Conservation (phyloP, 2,113 vertebrate genomes). For the Sigmodon hispidus region DNA sequence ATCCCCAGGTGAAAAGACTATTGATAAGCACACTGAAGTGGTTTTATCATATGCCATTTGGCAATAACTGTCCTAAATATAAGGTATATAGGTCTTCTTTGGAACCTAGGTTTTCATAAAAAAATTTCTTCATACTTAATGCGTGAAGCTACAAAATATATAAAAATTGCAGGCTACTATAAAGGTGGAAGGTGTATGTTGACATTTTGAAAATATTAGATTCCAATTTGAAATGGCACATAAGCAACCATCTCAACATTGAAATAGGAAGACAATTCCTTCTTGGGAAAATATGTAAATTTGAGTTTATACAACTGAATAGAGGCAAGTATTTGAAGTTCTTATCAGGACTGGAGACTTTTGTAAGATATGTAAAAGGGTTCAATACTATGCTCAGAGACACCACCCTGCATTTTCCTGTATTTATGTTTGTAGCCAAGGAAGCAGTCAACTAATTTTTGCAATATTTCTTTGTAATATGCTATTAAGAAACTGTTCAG, state of each 20-base stretch:
- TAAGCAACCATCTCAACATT: slow-evolving; percentile 3
- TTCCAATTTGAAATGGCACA: slow-evolving; percentile 34
- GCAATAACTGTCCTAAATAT: neutral
- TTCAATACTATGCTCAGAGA: fast-evolving
- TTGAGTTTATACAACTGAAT: neutral
- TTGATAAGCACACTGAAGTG: neutral
- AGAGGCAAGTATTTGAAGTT: neutral
- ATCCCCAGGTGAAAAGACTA: neutral
- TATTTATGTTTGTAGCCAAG: neutral
- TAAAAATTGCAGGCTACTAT: slow-evolving; percentile 44
- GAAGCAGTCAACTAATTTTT: neutral
- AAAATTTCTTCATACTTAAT: slow-evolving; percentile 30
- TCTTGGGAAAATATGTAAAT: neutral
- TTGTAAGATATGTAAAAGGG: neutral
- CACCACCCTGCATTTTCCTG: neutral
- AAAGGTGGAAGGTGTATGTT: slow-evolving; percentile 39
- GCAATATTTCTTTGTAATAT: neutral
- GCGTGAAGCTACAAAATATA: slow-evolving; percentile 51
- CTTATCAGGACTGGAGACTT: neutral
- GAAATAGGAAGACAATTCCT: neutral
- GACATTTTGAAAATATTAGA: slow-evolving; percentile 68
- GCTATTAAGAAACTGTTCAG: neutral
- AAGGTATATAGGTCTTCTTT: neutral
- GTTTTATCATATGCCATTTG: neutral
- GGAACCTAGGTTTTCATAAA: slow-evolving; percentile 19